Evolutionary conservation across 2,113 vertebrate species (phyloP).

Genomic region (Ameiurus melas): DNA sequence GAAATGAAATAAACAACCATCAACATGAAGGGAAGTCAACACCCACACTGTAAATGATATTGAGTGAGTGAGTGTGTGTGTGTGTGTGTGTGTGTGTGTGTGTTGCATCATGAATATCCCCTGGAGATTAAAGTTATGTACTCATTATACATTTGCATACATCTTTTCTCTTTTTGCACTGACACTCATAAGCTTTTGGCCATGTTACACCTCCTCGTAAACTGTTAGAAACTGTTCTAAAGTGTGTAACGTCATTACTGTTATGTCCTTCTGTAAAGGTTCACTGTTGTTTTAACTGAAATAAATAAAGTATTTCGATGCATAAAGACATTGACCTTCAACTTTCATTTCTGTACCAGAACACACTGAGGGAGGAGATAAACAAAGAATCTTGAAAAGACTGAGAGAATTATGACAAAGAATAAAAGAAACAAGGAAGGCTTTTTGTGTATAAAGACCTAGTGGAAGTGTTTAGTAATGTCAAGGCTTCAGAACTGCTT

Average conservation of each 20-base stretch:
- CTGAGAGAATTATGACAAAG: too few relatives aligned
- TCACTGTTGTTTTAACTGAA: conserved; percentile 89
- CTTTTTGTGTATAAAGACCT: too few relatives aligned
- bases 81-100: background rate
- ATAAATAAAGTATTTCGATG: conserved; percentile 83
- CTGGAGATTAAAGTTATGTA: background rate
- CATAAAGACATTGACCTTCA: conserved; percentile 47
- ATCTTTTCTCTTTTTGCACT: conserved; percentile 13
- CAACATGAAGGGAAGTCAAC: background rate
- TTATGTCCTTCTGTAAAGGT: conserved; percentile 92
- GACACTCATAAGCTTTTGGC: background rate
- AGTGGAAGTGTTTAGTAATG: background rate
- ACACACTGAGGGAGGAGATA: background rate
- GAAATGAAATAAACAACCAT: background rate
- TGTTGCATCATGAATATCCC: background rate
- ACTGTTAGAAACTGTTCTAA: conserved; percentile 74
- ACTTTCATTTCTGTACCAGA: background rate
- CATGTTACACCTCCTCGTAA: background rate
- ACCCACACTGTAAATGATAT: background rate
- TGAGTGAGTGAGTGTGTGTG: too few relatives aligned
- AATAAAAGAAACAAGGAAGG: too few relatives aligned
- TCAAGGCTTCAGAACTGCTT: background rate
- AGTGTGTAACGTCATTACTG: conserved; percentile 92
- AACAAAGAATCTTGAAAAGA: background rate
- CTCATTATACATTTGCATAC: background rate